These are phyloP conservation scores for Bibio marci DNA, from an alignment of 2,888 invertebrate genomes.

Conservation along the genomic window DNA sequence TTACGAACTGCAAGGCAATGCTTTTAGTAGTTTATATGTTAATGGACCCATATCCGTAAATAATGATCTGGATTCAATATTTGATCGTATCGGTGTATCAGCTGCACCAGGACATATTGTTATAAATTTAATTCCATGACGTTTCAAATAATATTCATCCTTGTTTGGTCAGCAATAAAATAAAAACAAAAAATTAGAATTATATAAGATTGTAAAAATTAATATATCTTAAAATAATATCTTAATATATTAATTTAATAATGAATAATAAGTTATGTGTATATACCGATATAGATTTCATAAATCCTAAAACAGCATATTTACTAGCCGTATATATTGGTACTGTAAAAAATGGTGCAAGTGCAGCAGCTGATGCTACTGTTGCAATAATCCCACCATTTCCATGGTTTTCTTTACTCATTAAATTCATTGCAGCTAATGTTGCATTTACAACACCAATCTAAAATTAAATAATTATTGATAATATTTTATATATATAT, in stretches of 20 bases:
- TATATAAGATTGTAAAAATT: too few relatives aligned
- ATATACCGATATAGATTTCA: conserved; percentile 26
- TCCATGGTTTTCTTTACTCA: conserved; percentile 25
- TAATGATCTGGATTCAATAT: background rate
- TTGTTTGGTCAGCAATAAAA: background rate
- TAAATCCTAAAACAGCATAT: conserved; percentile 30
- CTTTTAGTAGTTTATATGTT: too few relatives aligned
- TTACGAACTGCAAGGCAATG: too few relatives aligned
- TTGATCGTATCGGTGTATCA: background rate
- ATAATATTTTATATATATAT: too few relatives aligned
- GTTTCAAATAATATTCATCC: background rate
- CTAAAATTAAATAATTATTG: conserved; percentile 10
- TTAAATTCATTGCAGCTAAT: conserved; percentile 25
- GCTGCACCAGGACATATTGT: background rate
- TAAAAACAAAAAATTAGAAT: too few relatives aligned
- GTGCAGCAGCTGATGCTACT: conserved; percentile 28
- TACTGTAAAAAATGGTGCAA: conserved; percentile 23
- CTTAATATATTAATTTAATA: too few relatives aligned
- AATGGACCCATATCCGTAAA: too few relatives aligned
- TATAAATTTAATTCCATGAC: conserved; percentile 8
- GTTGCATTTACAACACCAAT: conserved; percentile 31
- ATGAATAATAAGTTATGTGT: too few relatives aligned
- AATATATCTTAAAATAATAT: too few relatives aligned
- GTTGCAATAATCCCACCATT: conserved; percentile 29
- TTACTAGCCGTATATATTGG: conserved; percentile 31